Evolutionary conservation across 2,888 invertebrate genomes (phyloP).

Genomic region (Heliconius aoede): DNA sequence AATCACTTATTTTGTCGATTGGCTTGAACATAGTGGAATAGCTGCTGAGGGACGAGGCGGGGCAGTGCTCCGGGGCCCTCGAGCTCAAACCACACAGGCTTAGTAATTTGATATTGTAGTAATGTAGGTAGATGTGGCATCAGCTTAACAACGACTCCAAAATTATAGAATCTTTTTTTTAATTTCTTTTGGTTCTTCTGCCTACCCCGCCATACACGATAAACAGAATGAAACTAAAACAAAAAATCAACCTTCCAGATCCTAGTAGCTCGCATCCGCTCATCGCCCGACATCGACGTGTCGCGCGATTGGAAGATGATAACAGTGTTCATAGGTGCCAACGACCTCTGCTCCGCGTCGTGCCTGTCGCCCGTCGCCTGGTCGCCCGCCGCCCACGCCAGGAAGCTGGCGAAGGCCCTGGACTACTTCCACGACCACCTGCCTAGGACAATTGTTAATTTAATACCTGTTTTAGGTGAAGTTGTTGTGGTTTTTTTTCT

Average conservation of each 20-base stretch:
- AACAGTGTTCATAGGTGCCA: conserved; percentile 89
- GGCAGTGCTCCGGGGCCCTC: no score
- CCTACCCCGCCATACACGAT: no score
- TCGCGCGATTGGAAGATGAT: conserved; percentile 89
- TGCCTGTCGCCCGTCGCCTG: conserved; percentile 84
- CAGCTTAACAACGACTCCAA: no score
- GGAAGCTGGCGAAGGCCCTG: conserved; percentile 85
- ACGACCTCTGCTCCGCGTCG: conserved; percentile 89
- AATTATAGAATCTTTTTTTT: no score
- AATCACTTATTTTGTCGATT: no score
- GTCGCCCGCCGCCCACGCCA: conserved; percentile 85
- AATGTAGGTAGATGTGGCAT: no score
- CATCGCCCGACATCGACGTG: conserved; percentile 84
- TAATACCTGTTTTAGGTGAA: conserved; percentile 88
- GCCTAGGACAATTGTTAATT: conserved; percentile 88
- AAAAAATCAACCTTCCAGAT: conserved; percentile 63
- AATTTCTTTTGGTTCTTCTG: no score
- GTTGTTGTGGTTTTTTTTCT: background rate
- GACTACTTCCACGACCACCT: conserved; percentile 86
- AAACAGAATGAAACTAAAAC: no score
- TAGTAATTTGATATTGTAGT: no score
- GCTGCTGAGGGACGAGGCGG: no score
- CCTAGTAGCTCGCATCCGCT: conserved; percentile 86
- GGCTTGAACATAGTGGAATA: no score
- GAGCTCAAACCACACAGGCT: no score